phyloP scores from a whole-genome alignment of 2,797 vertebrate species.

The Gambelia wislizenii region DNA sequence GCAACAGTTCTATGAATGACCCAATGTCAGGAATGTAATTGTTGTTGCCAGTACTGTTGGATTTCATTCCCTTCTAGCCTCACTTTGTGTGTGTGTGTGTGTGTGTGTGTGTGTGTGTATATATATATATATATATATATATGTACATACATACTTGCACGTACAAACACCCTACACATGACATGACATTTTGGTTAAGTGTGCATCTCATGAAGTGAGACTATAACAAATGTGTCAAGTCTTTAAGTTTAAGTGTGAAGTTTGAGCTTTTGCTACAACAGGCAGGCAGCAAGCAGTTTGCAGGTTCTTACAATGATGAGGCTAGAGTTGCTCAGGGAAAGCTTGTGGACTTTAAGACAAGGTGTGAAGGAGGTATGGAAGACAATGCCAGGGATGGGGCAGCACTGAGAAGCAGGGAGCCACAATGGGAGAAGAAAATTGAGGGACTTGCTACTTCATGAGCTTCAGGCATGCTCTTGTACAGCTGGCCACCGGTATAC shows the following conservation, averaged over 20 bases:
- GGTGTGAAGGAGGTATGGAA: neutral
- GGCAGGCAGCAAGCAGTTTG: neutral
- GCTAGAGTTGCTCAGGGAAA: neutral
- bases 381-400: no score
- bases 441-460: neutral
- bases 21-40: neutral
- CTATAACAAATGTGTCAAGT: neutral
- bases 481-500: neutral
- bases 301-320: neutral
- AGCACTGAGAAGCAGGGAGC: neutral
- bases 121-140: no score
- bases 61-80: neutral
- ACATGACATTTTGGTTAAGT: no score
- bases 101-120: no score
- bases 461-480: neutral
- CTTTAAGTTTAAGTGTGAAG: neutral
- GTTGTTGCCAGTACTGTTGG: neutral
- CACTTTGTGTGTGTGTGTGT: neutral
- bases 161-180: no score
- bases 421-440: neutral
- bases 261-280: neutral
- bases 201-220: no score
- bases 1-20: neutral
- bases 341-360: neutral
- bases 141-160: no score